Evolutionary conservation across 2,888 invertebrate species (phyloP), one percentile per base, ranked within the genome.

Genomic region (Clanis bilineata): DNA sequence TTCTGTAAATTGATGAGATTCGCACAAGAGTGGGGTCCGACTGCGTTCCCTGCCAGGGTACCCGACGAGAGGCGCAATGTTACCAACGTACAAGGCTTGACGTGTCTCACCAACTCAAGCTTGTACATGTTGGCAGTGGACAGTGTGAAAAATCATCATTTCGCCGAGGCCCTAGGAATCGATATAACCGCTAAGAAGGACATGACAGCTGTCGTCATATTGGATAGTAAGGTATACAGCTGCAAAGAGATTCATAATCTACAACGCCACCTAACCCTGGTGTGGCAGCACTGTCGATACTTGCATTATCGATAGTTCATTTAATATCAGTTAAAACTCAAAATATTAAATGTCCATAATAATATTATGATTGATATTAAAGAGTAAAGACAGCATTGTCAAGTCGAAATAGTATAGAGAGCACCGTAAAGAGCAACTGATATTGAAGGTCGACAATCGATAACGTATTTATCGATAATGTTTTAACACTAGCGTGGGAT

Each of bases 91-190:
- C 78, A 79, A 1, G 94, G 94, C 0, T 71, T 94, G 28, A 84
- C 90, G 0, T 94, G 94, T 71, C 70, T 74, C 1, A 71, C 77
- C 0, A 92, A 92, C 66, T 77, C 78, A 41, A 87, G 79, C 41
- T 58, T 92, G 59, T 79, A 89, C 57, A 85, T 91, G 65, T 84
- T 96, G 38, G 95, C 96, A 0, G 93, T 97, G 69, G 97, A 97
- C 78, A 95, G 95, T 68, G 82, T 95, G 1, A 86, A 93, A 58
- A 95, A 96, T 76, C 94, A 94, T 68, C 94, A 95, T 73, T 96
- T 97, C 76, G 95, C 96, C 0, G 95, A 96, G 76, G 93, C 94
- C 23, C 93, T 97, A 4, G 97, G 96, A 1, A 93, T 97, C 22
- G 94, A 96, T 80, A 84, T 96, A 36, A 80, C 84, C 10, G 92